Evolutionary conservation across 2,113 vertebrate genomes (phyloP), one percentile per base, ranked within the genome.

Genomic region (Corydoras sp.): DNA sequence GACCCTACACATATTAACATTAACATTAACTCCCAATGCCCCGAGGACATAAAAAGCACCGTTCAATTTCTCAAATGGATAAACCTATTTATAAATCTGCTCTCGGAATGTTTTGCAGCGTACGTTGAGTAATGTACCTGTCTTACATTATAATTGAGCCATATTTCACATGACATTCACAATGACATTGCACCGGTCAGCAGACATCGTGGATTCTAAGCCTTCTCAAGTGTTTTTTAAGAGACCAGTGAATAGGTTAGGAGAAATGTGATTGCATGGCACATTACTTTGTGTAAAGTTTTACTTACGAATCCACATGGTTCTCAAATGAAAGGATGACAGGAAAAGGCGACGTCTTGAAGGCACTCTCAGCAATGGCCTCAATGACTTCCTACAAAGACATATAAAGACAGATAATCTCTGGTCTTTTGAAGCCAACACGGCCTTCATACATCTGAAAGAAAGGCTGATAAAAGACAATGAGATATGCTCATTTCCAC

Each of bases 301-400:
- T 32, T 86, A 96, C 97, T 96, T 89, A 99, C 96, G 96, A 98
- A 87, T 98, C 96, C 80, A 99, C 96, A 0, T 99, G 97, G 85
- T 99, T 99, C 88, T 99, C 97, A 79, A 99, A 99, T 24, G 97
- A 99, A 73, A 99, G 91, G 75, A 98, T 95, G 81, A 99, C 79
- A 2, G 97, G 97, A 58, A 94, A 98, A 14, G 93, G 95, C 0
- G 97, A 98, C 6, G 95, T 99, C 92, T 99, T 99, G 89, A 99
- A 99, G 35, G 97, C 96, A 77, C 93, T 97, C 70, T 99, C 97
- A 32, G 93, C 92, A 31, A 99, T 99, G 12, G 94, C 97, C 90
- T 99, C 97, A 77, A 99, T 98, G 60, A 99, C 96, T 85, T 99
- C 96, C 97, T 99, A 65, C 79, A 86, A 76, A 74, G 54, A 68